Base-by-base conservation (phyloP, 2,113 vertebrate genomes). In the Rhinopomastus cyanomelas region DNA sequence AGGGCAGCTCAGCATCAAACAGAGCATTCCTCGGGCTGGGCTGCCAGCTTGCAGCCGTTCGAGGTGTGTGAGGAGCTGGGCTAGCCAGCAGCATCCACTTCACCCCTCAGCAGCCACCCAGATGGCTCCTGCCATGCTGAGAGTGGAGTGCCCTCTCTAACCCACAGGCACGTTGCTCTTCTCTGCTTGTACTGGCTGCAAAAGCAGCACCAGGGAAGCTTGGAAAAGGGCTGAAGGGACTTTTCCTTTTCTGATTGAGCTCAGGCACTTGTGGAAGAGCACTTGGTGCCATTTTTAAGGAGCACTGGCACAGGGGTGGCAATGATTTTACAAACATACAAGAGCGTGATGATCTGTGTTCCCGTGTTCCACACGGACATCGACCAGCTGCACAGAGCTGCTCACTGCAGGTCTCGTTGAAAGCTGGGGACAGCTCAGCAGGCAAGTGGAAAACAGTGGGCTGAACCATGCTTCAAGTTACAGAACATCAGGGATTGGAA, bases 1-100 rank as follows among this genome's bases (percentile, higher is more conserved):
- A 89, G 83, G 55, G 64, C 91, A 73, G 34, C 55, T 65, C 0
- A 1, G 52, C 72, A 74, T 74, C 80, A 74, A 57, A 42, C 30
- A 68, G 82, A 85, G 60, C 37, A 53, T 85, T 87, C 20, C 82
- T 82, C 36, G 42, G 48, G 64, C 77, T 80, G 26, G 37, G 32
- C 32, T 85, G 76, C 69, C 88, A 93, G 37, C 48, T 93, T 71
- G 32, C 36, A 92, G 52, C 4, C 2, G 76, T 83, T 71, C 66
- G 29, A 73, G 34, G 42, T 29, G 77, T 64, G 72, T 25, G n/a
- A 77, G 77, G 74, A 85, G 34, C 25, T 22, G 77, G 68, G 56
- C 22, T 42, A 85, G 60, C 34, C 82, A 94, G 29, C 26, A 88
- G 73, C 56, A 88, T 67, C 76, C 76, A 81, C 91, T 91, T 89